Base-by-base conservation (phyloP, 2,113 vertebrate species). In the Oreochromis spilurus region DNA sequence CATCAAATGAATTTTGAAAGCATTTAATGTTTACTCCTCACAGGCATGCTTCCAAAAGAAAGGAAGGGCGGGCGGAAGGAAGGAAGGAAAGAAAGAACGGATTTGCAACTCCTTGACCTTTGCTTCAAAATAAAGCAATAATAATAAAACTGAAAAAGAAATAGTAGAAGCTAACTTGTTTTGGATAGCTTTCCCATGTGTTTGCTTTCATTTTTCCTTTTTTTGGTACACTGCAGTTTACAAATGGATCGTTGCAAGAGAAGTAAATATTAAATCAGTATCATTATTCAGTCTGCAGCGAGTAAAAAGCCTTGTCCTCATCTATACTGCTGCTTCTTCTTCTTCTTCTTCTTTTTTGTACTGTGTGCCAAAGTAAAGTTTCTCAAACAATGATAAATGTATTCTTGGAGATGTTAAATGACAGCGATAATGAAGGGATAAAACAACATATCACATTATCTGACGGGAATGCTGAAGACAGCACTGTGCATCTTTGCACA, bases 401-500 rank as follows among this genome's bases (percentile, higher is more conserved):
- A 24, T 65, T 65, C 16, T 67, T 38, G n/a, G 55, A 84, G n/a
- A 86, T 83, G 45, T 82, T 84, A 82, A 83, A 81, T 43, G 79
- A 90, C 81, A 81, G 82, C 53, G 83, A 16, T 7, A 2, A n/a
- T 67, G 54, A 83, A 38, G n/a, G 50, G 29, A 77, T 81, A 83
- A 87, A 93, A 88, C 65, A 90, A 91, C 86, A 84, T 26, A 58
- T 93, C 83, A 82, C 31, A 52, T 77, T 87, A 60, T 91, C 81
- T 88, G 67, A 87, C 54, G 86, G 58, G 81, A 88, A 89, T 89
- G 88, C 53, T 45, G 81, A 90, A 84, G 91, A 92, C 86, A 90
- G 88, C 85, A 75, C n/a, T 34, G 3, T 88, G 88, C 85, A 77
- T 90, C 92, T 88, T 89, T 24, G 6, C 54, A 65, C 11, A 4